Percentiles rank a stretch among this genome's conserved stretches.
Conservation (phyloP, 2,888 invertebrate species). For the Acanthosepion lycidas region DNA sequence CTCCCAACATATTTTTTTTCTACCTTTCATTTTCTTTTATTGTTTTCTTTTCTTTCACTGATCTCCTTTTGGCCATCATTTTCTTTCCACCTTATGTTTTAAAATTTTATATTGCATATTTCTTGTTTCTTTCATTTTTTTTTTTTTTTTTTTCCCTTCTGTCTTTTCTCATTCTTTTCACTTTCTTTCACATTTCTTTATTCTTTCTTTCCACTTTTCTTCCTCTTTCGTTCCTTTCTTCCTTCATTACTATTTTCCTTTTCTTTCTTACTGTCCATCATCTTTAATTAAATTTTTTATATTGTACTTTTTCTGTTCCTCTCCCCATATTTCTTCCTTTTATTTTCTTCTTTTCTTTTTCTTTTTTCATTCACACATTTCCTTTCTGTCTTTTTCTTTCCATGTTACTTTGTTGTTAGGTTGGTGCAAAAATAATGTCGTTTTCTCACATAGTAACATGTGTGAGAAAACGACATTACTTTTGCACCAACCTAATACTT, state of each 20-base stretch:
- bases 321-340: background rate
- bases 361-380: background rate
- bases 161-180: background rate
- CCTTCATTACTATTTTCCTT: background rate
- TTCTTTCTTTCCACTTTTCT: background rate
- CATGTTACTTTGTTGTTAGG: too few relatives aligned
- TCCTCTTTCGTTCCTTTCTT: background rate
- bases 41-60: background rate
- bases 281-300: fast-evolving
- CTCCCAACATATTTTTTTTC: too few relatives aligned
- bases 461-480: too few relatives aligned
- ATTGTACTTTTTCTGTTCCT: background rate
- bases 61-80: background rate
- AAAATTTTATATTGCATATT: background rate
- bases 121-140: background rate
- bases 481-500: too few relatives aligned
- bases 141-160: background rate
- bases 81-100: background rate
- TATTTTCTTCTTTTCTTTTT: background rate
- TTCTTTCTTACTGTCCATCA: background rate
- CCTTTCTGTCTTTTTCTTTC: background rate
- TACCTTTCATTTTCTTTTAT: background rate
- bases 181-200: background rate
- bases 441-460: too few relatives aligned
- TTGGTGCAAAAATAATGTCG: too few relatives aligned